These are phyloP conservation scores for Pseudorasbora parva DNA, from an alignment of 2,113 vertebrate genomes.

Conservation along the genomic window DNA sequence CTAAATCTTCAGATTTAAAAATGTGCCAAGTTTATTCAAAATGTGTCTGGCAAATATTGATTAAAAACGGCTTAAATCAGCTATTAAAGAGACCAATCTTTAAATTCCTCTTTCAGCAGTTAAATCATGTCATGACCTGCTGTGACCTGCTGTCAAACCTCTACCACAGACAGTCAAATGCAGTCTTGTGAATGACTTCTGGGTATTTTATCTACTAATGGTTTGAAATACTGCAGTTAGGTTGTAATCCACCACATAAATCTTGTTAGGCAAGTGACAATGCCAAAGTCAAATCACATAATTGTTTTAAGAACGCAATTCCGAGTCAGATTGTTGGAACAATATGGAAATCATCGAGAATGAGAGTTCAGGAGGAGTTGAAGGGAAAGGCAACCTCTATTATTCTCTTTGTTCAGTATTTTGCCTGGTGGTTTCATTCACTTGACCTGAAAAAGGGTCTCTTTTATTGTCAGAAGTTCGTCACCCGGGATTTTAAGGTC, in stretches of 20 bases:
- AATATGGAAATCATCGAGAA: conserved; percentile 20
- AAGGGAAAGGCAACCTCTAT: not conserved
- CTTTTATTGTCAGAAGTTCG: not conserved
- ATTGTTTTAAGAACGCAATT: not conserved
- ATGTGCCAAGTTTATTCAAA: not conserved
- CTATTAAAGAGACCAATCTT: not conserved
- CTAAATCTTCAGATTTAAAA: not conserved
- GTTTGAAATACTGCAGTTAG: conserved; percentile 22
- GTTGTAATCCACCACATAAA: not conserved
- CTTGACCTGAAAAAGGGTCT: not conserved
- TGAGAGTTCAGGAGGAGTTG: conserved; percentile 36
- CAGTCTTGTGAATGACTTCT: conserved; percentile 36
- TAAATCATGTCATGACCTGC: not conserved
- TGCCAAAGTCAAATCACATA: not conserved
- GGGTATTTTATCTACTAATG: conserved; percentile 60
- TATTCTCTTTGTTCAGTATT: conserved; percentile 16
- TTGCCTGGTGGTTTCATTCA: conserved; percentile 38
- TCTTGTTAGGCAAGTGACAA: not conserved
- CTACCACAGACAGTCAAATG: conserved; percentile 44
- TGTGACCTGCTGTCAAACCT: conserved; percentile 16
- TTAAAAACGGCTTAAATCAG: not conserved
- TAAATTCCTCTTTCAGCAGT: not conserved
- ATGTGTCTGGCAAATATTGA: not conserved
- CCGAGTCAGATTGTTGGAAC: not conserved
- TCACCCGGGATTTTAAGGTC: conserved; percentile 48